These are phyloP conservation scores for Chondrilla cf. caribensis DNA, from an alignment of 37 sponge, comb jelly and placozoan genomes.

Conservation along the genomic window DNA sequence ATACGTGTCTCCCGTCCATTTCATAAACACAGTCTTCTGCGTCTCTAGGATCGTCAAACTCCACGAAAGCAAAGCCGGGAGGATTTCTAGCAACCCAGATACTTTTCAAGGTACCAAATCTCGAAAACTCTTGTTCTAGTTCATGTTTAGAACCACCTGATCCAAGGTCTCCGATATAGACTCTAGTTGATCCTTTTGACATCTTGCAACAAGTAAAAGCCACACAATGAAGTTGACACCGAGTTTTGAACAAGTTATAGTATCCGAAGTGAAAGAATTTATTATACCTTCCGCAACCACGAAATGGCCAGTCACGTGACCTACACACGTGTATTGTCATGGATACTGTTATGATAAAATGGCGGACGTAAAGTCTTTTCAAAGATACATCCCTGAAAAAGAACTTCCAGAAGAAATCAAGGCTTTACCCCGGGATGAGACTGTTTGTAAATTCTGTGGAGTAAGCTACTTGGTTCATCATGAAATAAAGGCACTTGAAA, in stretches of 20 bases:
- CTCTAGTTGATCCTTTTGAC: slow-evolving; percentile 22
- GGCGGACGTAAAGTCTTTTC: not conserved
- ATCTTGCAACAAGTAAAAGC: too few species aligned
- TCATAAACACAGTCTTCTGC: slow-evolving; percentile 90
- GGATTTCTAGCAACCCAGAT: slow-evolving; percentile 98
- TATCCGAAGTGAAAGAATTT: too few species aligned
- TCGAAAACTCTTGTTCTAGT: slow-evolving; percentile 87
- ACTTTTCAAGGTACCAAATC: slow-evolving; percentile 81
- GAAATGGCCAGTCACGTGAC: too few species aligned
- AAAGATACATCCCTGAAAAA: slow-evolving; percentile 33
- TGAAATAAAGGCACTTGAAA: slow-evolving; percentile 68
- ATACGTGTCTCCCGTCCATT: slow-evolving; percentile 84
- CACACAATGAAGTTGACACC: too few species aligned
- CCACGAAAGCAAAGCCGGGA: slow-evolving; percentile 96
- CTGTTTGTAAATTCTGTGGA: slow-evolving; percentile 81
- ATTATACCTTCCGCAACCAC: too few species aligned
- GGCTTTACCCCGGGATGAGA: slow-evolving; percentile 55
- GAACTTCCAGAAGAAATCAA: slow-evolving; percentile 67
- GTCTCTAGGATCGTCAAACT: slow-evolving; percentile 93
- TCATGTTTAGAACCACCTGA: slow-evolving; percentile 80
- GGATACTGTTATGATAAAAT: not conserved
- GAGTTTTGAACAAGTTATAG: too few species aligned
- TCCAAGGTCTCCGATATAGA: slow-evolving; percentile 92
- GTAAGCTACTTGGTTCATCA: slow-evolving; percentile 85
- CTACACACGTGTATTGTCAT: not conserved